A percentile compares a stretch with the other conserved stretches of the same genome.
Evolutionary conservation across 2,113 vertebrate genomes (phyloP).

Genomic region (Leptosomus discolor): DNA sequence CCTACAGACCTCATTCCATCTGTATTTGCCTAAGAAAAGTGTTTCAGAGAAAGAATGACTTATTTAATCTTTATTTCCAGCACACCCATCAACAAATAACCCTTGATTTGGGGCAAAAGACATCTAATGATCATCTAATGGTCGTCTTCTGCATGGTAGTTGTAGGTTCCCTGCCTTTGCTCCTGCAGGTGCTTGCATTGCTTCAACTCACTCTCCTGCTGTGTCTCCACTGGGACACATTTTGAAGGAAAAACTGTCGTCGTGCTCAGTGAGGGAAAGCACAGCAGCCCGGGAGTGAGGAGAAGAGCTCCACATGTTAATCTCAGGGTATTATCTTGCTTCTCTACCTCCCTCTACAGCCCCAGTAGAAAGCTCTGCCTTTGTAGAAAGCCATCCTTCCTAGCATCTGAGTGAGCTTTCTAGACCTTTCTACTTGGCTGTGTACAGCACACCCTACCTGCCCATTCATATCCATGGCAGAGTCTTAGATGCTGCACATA

Average conservation of each 20-base stretch:
- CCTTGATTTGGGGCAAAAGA: neutral
- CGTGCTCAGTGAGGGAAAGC: neutral
- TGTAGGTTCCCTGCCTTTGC: neutral
- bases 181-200: neutral
- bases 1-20: neutral
- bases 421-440: neutral
- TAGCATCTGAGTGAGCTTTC: neutral
- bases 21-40: neutral
- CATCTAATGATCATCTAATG: neutral
- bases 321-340: neutral
- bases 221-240: neutral
- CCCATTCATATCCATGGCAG: accelerated
- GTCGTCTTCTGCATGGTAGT: neutral
- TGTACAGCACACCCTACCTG: neutral
- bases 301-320: neutral
- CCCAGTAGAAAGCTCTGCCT: neutral
- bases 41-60: neutral
- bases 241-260: neutral
- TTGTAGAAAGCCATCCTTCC: neutral
- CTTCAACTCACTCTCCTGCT: neutral
- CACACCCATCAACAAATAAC: neutral
- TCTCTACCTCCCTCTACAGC: neutral
- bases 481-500: neutral
- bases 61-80: neutral
- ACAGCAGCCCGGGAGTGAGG: neutral